These are phyloP conservation scores for Radopholus similis DNA, from an alignment of 1,140 invertebrate species.

Conservation along the genomic window DNA sequence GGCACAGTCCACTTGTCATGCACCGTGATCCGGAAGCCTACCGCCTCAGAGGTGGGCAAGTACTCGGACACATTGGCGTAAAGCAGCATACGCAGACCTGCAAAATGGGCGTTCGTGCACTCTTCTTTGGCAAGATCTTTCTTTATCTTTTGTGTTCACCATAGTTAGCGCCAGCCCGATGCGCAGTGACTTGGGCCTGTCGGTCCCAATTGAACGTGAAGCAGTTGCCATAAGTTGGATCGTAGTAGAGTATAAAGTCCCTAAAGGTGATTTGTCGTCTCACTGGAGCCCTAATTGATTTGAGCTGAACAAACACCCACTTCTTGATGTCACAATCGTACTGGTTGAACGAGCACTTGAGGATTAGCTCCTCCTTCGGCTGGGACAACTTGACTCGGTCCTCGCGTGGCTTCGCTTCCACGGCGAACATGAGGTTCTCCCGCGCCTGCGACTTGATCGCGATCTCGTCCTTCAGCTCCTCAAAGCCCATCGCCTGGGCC, in stretches of 20 bases:
- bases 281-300: background rate
- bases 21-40: constrained; percentile 58
- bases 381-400: constrained; percentile 50
- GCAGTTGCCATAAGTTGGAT: constrained; percentile 59
- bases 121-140: background rate
- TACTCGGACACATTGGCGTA: constrained; percentile 60
- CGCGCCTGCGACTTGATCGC: constrained; percentile 51
- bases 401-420: constrained; percentile 45
- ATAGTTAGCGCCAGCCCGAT: constrained; percentile 58
- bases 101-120: background rate
- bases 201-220: constrained; percentile 58
- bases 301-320: too few relatives aligned
- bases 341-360: constrained; percentile 59
- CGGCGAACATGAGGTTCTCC: constrained; percentile 56
- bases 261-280: constrained; percentile 30
- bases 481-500: constrained; percentile 54
- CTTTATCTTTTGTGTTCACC: constrained; percentile 25
- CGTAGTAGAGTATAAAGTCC: constrained; percentile 55
- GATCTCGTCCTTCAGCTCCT: constrained; percentile 57
- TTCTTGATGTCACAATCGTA: constrained; percentile 55
- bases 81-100: constrained; percentile 51
- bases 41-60: constrained; percentile 57
- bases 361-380: constrained; percentile 47
- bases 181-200: constrained; percentile 45
- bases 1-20: constrained; percentile 59